Conservation (phyloP, 2,797 vertebrate species). For the Silurus lanzhouensis region DNA sequence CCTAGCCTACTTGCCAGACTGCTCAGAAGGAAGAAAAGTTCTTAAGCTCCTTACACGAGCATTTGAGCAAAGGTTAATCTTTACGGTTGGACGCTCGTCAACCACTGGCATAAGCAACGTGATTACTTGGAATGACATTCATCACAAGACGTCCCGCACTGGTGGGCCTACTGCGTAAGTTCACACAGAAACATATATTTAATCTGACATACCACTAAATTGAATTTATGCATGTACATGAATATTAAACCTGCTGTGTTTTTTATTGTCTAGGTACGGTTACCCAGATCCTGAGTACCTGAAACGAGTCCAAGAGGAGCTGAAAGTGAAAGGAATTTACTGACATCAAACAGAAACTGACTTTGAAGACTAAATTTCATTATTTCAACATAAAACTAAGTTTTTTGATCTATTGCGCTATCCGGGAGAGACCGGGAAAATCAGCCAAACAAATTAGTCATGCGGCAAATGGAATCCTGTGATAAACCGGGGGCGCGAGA, state of each 20-base stretch:
- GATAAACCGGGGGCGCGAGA: no score
- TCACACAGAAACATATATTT: not conserved
- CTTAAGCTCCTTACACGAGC: conserved; percentile 64
- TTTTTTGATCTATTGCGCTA: no score
- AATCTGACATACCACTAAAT: not conserved
- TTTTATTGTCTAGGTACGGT: conserved; percentile 77
- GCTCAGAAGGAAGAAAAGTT: conserved; percentile 61
- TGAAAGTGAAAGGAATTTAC: conserved; percentile 87
- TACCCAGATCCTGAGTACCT: conserved; percentile 89
- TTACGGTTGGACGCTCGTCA: conserved; percentile 74
- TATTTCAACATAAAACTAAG: no score
- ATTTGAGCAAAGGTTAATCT: conserved; percentile 73
- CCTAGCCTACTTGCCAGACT: conserved; percentile 72
- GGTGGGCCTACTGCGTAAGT: conserved; percentile 74
- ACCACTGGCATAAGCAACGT: conserved; percentile 70
- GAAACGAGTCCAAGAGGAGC: conserved; percentile 78
- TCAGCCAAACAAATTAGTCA: no score
- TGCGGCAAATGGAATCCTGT: no score
- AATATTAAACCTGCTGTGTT: conserved; percentile 11
- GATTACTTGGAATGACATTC: conserved; percentile 80
- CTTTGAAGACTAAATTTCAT: no score
- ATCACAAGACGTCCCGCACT: conserved; percentile 72
- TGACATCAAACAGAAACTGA: conserved; percentile 56
- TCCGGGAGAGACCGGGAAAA: no score
- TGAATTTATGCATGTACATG: not conserved